Evolutionary conservation across 2,888 invertebrate species (phyloP).

Genomic region (Eilema caniola): DNA sequence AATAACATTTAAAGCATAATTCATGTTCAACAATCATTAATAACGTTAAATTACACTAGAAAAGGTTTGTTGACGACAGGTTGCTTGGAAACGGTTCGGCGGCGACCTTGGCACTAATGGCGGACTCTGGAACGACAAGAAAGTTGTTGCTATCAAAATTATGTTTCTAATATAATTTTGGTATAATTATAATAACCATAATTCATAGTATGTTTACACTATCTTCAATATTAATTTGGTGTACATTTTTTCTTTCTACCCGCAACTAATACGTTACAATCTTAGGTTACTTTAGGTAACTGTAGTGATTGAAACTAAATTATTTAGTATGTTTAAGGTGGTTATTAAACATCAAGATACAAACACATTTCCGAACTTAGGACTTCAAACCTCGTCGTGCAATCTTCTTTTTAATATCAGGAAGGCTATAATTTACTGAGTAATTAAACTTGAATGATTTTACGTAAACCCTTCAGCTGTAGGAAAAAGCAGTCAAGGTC

Average conservation of each 20-base stretch:
- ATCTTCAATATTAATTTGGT: not conserved
- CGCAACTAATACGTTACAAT: not conserved
- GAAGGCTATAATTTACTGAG: not conserved
- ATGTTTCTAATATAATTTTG: constrained; percentile 18
- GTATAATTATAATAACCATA: not conserved
- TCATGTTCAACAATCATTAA: constrained; percentile 52
- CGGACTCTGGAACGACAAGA: constrained; percentile 35
- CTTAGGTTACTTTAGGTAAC: not conserved
- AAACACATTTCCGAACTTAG: not conserved
- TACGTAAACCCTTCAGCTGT: not conserved
- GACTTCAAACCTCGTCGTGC: not conserved
- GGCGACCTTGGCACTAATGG: constrained; percentile 56
- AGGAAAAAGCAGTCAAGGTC: not conserved
- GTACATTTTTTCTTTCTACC: not conserved
- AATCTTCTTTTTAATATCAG: not conserved
- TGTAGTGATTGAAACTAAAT: not conserved
- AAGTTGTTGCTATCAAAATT: constrained; percentile 31
- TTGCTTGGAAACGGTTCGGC: constrained; percentile 55
- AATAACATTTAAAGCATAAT: constrained; percentile 52
- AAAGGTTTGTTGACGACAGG: constrained; percentile 57
- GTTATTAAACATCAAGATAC: not conserved
- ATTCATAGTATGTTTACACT: not conserved
- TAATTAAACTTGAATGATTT: not conserved
- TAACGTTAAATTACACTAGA: constrained; percentile 45
- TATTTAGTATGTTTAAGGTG: not conserved